Evolutionary conservation across 2,113 vertebrate species (phyloP), one percentile per base, ranked within the genome.

Genomic region (Orcinus orca): DNA sequence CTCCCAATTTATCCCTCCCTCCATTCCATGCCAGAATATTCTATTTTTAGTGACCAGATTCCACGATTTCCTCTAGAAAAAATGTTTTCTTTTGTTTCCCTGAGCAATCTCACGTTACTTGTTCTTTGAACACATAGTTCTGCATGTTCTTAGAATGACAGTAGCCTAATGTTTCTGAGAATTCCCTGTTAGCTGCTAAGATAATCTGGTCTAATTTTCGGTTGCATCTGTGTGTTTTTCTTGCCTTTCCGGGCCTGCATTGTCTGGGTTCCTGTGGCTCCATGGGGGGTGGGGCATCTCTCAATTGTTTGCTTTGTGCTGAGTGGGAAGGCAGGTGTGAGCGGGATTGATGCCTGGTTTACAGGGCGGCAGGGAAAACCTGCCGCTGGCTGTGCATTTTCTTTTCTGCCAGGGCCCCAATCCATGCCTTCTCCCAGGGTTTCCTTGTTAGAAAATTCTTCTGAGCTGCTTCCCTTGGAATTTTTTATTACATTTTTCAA

Each of bases 61-160:
- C 50, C 44, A 47, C 67, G 65, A 92, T 50, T 65, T 76, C n/a
- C 47, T 68, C 74, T 68, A 36, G 68, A 21, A 84, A 85, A 94
- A 90, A 23, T 65, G 1, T 50, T 97, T 94, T 90, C 80, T 71
- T 95, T 92, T 47, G 44, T 80, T 95, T 94, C 74, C n/a, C 70
- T 83, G 33, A 90, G 70, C 68, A 53, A 60, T 70, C 44, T 41
- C 84, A 58, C n/a, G 60, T 80, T 53, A 50, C 70, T 29, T 1
- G 0, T 60, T 84, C 79, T 70, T 84, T 93, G 73, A 77, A 38
- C 38, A 53, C 47, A 33, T 2, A 53, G 65, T 65, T 93, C 79
- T 81, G 41, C 44, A n/a, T 44, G 65, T 95, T 94, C 58, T 80
- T 84, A 76, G 79, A 58, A 60, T 68, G 65, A 90, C 60, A 80